Percentiles rank a stretch among this genome's conserved stretches.
phyloP scores from a whole-genome alignment of 1,140 invertebrate genomes.

The Reticulitermes speratus region DNA sequence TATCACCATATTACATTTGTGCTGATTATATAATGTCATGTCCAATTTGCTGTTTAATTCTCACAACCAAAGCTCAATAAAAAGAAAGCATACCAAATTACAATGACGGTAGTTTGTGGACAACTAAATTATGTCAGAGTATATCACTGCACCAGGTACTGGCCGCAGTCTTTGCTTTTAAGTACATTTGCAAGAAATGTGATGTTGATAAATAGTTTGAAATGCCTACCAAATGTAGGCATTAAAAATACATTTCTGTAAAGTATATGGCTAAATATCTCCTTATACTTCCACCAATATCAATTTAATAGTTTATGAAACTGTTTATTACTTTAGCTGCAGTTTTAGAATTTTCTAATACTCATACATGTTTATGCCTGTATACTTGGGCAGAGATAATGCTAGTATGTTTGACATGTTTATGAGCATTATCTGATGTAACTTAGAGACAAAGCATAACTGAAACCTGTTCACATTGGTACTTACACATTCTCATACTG shows the following conservation, averaged over 20 bases:
- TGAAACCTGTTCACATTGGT: neutral
- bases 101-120: neutral
- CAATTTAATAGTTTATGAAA: neutral
- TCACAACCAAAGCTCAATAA: neutral
- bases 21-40: neutral
- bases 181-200: neutral
- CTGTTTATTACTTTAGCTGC: neutral
- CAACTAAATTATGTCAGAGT: neutral
- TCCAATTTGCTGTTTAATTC: neutral
- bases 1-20: neutral
- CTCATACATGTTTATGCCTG: neutral
- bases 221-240: neutral
- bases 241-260: neutral
- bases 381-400: neutral
- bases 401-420: neutral
- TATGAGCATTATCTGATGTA: neutral
- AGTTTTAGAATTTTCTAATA: neutral
- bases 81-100: neutral
- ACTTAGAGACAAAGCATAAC: neutral
- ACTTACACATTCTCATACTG: neutral
- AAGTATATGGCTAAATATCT: neutral
- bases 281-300: neutral
- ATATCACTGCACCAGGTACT: neutral
- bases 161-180: neutral
- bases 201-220: neutral